These are phyloP conservation scores for Dichetophora obliterata DNA, from an alignment of 2,888 invertebrate genomes.

Conservation along the genomic window DNA sequence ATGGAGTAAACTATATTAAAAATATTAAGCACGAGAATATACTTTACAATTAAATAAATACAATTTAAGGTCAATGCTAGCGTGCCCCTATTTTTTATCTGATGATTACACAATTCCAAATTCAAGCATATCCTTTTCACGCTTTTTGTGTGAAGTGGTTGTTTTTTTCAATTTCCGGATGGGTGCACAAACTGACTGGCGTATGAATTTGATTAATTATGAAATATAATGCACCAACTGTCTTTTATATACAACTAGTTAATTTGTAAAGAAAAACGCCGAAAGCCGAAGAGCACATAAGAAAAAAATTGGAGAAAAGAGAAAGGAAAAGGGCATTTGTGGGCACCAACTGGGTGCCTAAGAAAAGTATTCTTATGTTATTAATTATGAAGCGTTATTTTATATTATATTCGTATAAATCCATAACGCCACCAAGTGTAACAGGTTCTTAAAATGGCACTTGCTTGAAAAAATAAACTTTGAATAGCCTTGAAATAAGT, in stretches of 20 bases:
- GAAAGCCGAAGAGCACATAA: not conserved
- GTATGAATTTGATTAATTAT: conserved; percentile 68
- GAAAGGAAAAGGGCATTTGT: not conserved
- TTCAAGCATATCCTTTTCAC: conserved; percentile 58
- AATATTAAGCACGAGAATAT: no score
- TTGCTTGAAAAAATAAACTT: no score
- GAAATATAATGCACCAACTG: conserved; percentile 68
- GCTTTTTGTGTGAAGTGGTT: conserved; percentile 42
- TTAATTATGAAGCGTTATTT: not conserved
- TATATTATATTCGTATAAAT: not conserved
- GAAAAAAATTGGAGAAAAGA: not conserved
- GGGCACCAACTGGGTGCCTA: not conserved
- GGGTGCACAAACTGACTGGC: conserved; percentile 37
- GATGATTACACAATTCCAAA: not conserved
- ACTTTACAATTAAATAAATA: no score
- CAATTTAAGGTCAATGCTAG: no score
- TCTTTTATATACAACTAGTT: conserved; percentile 39
- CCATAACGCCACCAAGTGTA: conserved; percentile 4
- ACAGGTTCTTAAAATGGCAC: not conserved
- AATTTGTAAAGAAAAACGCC: not conserved
- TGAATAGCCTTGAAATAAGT: no score
- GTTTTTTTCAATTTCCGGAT: conserved; percentile 25
- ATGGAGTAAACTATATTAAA: no score
- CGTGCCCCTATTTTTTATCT: no score
- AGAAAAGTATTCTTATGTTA: not conserved